Conservation (phyloP, 2,888 invertebrate species). For the Atethmia centrago region DNA sequence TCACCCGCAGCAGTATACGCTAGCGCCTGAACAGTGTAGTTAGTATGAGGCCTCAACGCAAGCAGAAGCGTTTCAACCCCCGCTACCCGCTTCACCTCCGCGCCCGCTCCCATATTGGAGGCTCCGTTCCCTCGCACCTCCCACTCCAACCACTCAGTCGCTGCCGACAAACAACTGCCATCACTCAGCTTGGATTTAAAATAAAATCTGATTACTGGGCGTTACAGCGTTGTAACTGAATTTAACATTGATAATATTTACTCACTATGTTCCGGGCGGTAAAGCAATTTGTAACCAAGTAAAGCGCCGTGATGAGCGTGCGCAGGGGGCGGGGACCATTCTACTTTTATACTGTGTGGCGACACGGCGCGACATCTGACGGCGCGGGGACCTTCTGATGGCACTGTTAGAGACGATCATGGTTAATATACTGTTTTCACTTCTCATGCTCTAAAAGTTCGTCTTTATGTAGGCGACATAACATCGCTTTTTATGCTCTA, state of each 20-base stretch:
- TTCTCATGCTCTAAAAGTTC: too few species aligned
- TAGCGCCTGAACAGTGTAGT: slow-evolving; percentile 96
- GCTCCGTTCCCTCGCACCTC: slow-evolving; percentile 82
- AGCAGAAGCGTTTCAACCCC: slow-evolving; percentile 95
- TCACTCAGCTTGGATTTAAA: slow-evolving; percentile 85
- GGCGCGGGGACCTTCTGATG: slow-evolving; percentile 94
- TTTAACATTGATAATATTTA: slow-evolving; percentile 62
- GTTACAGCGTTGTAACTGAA: slow-evolving; percentile 43
- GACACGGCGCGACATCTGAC: slow-evolving; percentile 94
- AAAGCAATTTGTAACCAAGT: slow-evolving; percentile 96
- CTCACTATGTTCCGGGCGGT: slow-evolving; percentile 92
- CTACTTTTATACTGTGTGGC: slow-evolving; percentile 95
- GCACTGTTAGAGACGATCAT: slow-evolving; percentile 87
- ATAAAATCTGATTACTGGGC: slow-evolving; percentile 53
- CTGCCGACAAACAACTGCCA: slow-evolving; percentile 90
- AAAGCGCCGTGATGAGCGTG: slow-evolving; percentile 94
- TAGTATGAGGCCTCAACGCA: slow-evolving; percentile 95
- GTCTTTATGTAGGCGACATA: too few species aligned
- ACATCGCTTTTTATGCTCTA: too few species aligned
- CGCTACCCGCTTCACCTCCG: slow-evolving; percentile 94
- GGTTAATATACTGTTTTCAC: background rate
- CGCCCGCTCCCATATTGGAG: slow-evolving; percentile 80
- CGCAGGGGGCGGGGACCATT: slow-evolving; percentile 94
- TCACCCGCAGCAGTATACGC: slow-evolving; percentile 97
- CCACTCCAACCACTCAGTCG: slow-evolving; percentile 89